Percentiles rank a stretch among this genome's conserved stretches.
Conservation (phyloP, 2,113 vertebrate species). For the Laticauda colubrina region DNA sequence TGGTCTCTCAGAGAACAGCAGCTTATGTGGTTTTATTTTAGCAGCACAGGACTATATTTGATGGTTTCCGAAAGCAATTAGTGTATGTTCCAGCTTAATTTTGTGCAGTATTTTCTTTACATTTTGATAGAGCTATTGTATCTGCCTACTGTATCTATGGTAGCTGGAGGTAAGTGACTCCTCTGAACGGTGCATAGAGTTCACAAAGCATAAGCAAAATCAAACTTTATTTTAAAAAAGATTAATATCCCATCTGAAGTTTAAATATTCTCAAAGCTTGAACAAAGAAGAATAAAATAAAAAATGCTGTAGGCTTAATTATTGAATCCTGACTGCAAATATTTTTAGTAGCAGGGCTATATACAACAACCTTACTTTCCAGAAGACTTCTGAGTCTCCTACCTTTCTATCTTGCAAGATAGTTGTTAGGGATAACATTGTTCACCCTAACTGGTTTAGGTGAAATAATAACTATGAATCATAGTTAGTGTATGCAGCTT, state of each 20-base stretch:
- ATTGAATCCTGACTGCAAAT: background rate
- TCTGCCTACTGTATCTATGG: too few species aligned
- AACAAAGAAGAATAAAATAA: background rate
- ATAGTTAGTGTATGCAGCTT: too few species aligned
- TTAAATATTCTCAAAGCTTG: background rate
- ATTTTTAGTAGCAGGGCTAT: background rate
- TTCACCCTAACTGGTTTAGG: too few species aligned
- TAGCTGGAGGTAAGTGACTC: too few species aligned
- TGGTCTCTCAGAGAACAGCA: background rate
- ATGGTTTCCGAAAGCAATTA: background rate
- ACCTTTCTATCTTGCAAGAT: background rate
- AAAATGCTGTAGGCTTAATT: background rate
- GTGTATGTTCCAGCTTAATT: background rate
- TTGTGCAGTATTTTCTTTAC: background rate
- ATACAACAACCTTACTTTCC: background rate
- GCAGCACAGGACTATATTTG: background rate
- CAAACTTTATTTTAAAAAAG: too few species aligned
- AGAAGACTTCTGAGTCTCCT: background rate
- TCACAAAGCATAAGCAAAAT: too few species aligned
- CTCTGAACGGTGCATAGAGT: too few species aligned
- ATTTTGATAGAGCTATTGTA: background rate
- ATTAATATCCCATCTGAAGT: too few species aligned
- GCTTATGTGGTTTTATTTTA: background rate
- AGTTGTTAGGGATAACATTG: too few species aligned
- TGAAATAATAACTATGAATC: too few species aligned